phyloP scores from a whole-genome alignment of 2,888 invertebrate species.

The Oscheius sp. region DNA sequence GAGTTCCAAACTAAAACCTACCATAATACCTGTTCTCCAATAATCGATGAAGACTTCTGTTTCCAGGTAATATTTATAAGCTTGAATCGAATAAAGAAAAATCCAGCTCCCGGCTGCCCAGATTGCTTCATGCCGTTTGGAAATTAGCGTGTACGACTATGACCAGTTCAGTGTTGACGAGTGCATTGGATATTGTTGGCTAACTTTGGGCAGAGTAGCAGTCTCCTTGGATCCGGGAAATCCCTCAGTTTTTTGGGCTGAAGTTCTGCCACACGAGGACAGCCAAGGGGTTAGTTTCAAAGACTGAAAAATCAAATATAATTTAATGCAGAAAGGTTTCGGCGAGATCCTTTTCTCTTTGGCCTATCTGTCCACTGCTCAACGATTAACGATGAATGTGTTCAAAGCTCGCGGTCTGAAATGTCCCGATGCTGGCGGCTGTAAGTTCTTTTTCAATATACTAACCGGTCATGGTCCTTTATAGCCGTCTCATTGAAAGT shows the following conservation, averaged over 20 bases:
- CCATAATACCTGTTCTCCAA: constrained; percentile 64
- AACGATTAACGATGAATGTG: constrained; percentile 79
- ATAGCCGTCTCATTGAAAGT: constrained; percentile 67
- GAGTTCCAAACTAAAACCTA: constrained; percentile 68
- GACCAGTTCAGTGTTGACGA: constrained; percentile 71
- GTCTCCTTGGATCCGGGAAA: constrained; percentile 57
- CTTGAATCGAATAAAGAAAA: not conserved
- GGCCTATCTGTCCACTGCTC: constrained; percentile 78
- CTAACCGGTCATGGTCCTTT: constrained; percentile 12
- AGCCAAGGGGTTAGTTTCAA: constrained; percentile 58
- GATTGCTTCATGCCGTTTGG: constrained; percentile 64
- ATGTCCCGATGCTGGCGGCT: constrained; percentile 43
- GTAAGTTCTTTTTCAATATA: constrained; percentile 34
- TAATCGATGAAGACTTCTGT: constrained; percentile 70
- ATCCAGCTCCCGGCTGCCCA: constrained; percentile 56
- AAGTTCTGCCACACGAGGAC: constrained; percentile 73
- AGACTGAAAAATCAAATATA: not conserved
- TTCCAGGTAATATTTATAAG: constrained; percentile 62
- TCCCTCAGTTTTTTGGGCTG: constrained; percentile 73
- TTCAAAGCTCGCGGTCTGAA: constrained; percentile 78
- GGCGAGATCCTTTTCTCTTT: constrained; percentile 79
- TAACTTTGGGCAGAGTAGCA: constrained; percentile 62
- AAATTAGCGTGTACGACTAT: constrained; percentile 71
- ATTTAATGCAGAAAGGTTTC: constrained; percentile 74
- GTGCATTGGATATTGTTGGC: constrained; percentile 72